Conservation (phyloP, 2,797 vertebrate species). For the Halcyon badia region DNA sequence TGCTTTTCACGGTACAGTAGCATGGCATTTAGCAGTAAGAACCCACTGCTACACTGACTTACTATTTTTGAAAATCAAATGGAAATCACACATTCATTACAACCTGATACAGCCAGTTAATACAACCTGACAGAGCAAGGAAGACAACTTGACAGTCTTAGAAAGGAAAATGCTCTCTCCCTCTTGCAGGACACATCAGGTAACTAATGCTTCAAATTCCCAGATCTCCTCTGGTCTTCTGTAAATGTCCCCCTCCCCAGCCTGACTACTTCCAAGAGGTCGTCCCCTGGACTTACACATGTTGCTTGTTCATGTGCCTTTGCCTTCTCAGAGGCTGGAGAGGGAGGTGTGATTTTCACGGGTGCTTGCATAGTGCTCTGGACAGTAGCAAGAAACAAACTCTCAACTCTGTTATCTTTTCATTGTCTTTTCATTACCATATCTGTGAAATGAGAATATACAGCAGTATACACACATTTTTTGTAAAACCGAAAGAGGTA, state of each 20-base stretch:
- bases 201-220: neutral
- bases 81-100: neutral
- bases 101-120: neutral
- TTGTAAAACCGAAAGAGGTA: neutral
- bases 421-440: neutral
- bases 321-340: neutral
- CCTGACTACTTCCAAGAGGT: neutral
- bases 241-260: neutral
- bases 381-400: neutral
- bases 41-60: neutral
- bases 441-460: neutral
- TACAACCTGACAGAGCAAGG: neutral
- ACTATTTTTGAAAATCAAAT: neutral
- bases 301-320: neutral
- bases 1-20: neutral
- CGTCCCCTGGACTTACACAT: rapidly evolving
- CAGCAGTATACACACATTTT: neutral
- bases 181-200: neutral
- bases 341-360: neutral
- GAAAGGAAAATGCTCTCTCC: neutral
- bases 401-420: neutral
- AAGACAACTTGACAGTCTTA: neutral
- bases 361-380: neutral
- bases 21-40: neutral
- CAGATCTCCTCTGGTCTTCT: neutral